Evolutionary conservation across 2,113 vertebrate genomes (phyloP).

Genomic region (Nycticorax nycticorax): DNA sequence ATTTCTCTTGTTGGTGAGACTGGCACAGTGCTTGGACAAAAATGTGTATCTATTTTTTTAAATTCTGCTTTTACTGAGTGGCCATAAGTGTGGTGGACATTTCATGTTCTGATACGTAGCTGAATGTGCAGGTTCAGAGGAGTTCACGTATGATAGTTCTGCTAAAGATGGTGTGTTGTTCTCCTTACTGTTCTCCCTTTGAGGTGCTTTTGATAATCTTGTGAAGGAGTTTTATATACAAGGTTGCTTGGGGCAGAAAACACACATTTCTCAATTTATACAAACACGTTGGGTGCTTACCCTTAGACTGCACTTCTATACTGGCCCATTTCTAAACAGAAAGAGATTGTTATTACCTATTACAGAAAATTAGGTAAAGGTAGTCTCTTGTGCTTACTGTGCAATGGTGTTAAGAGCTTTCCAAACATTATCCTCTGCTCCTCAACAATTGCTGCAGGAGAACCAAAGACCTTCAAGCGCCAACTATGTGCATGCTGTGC

Average conservation of each 20-base stretch:
- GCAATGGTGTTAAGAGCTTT: neutral
- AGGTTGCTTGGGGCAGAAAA: neutral
- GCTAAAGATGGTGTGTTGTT: neutral
- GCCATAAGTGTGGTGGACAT: rapidly evolving
- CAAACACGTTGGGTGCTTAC: neutral
- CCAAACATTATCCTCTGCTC: neutral
- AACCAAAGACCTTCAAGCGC: neutral
- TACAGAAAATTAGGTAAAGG: neutral
- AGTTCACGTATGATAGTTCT: rapidly evolving
- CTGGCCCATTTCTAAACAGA: neutral
- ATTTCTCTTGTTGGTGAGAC: neutral
- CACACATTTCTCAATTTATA: neutral
- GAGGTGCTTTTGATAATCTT: neutral
- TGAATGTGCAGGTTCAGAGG: neutral
- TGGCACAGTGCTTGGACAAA: rapidly evolving
- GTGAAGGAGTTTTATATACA: neutral
- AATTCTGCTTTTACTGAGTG: neutral
- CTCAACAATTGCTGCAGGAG: neutral
- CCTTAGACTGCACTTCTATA: neutral
- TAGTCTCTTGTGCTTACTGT: neutral
- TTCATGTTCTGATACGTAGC: neutral
- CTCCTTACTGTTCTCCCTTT: neutral
- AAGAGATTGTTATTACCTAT: neutral
- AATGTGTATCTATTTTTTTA: rapidly evolving
- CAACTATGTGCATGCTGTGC: neutral